Evolutionary conservation across 2,113 vertebrate species (phyloP), one percentile per base, ranked within the genome.

Genomic region (Chaetorhynchus papuensis): DNA sequence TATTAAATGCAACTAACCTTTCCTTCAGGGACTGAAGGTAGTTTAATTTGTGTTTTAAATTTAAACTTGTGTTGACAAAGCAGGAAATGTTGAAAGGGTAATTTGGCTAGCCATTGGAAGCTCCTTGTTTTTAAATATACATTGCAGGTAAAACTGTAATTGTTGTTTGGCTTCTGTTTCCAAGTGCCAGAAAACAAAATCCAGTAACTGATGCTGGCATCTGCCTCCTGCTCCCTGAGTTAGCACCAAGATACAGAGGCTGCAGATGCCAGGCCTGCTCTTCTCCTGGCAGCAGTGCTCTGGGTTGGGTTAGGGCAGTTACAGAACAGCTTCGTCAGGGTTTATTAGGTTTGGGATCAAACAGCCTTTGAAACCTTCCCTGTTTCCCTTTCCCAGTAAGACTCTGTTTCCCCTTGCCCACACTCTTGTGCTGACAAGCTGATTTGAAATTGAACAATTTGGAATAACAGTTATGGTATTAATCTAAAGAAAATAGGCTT

Each of bases 281-380:
- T 31, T 64, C 27, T 65, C n/a, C 59, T 61, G 54, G 79, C 76
- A 83, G 42, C 17, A 27, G 28, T 24, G 83, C 86, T 80, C 63
- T 39, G 57, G 15, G 19, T 27, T 72, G 71, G 13, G 31, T 52
- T 69, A 60, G 45, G 53, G 37, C 79, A 41, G 30, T 22, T 37
- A 56, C 21, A 37, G 53, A 72, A 60, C 0, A 3, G 11, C 39
- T 87, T 83, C 0, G 0, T 37, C 0, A 0, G 23, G 60, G 18
- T 21, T 78, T 72, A 33, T n/a, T n/a, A 39, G 24, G 35, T 49
- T 77, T 50, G 11, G 56, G 41, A 35, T 56, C 42, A 31, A 84
- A 59, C 10, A 19, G n/a, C 21, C 75, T 85, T 59, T 42, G 52
- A 76, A 70, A 83, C 54, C 11, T 4, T 54, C 21, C 24, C 31